A percentile compares a stretch with the other conserved stretches of the same genome.
Conservation (phyloP, 2,113 vertebrate species). For the Chamaetylas fuelleborni region DNA sequence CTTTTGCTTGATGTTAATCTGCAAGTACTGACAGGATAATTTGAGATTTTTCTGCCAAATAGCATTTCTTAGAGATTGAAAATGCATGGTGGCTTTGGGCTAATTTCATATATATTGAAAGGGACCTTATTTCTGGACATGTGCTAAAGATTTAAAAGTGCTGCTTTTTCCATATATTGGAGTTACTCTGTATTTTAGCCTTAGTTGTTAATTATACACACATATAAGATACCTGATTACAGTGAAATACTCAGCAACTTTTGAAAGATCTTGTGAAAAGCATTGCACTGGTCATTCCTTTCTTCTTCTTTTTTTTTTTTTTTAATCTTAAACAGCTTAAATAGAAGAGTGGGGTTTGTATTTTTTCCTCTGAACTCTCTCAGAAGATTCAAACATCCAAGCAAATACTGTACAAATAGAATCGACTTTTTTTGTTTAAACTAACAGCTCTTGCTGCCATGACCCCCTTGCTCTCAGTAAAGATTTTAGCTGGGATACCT, state of each 20-base stretch:
- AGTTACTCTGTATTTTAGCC: neutral
- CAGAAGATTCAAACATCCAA: neutral
- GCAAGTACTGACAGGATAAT: neutral
- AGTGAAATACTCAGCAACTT: neutral
- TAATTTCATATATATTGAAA: neutral
- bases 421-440: neutral
- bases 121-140: neutral
- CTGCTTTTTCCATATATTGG: neutral
- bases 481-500: conserved; percentile 26
- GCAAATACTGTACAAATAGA: neutral
- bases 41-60: neutral
- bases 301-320: neutral
- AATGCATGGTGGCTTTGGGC: neutral
- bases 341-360: neutral
- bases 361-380: neutral
- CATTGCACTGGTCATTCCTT: fast-evolving
- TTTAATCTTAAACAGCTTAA: neutral
- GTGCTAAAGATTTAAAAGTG: neutral
- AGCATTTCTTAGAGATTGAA: neutral
- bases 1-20: neutral
- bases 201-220: neutral
- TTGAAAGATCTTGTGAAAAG: neutral
- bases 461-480: conserved; percentile 4
- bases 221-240: neutral
- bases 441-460: neutral